A percentile compares a stretch with the other conserved stretches of the same genome.
phyloP scores from a whole-genome alignment of 1,140 invertebrate genomes.

The Monochamus saltuarius region DNA sequence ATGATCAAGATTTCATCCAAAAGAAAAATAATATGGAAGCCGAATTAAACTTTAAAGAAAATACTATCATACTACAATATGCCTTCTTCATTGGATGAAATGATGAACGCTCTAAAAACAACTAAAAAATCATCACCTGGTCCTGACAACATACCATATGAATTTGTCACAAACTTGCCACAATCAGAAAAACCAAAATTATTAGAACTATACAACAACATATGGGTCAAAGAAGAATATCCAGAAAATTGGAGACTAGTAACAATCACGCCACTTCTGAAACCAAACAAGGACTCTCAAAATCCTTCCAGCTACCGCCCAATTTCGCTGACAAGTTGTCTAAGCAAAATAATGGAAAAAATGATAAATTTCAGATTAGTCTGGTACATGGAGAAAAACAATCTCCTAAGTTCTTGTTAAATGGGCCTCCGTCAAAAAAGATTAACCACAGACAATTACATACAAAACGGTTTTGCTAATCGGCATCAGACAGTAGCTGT shows the following conservation, averaged over 20 bases:
- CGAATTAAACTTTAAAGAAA: too few relatives aligned
- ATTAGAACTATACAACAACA: neutral
- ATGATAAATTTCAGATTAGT: too few relatives aligned
- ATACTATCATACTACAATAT: too few relatives aligned
- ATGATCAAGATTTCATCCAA: too few relatives aligned
- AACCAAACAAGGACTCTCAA: neutral
- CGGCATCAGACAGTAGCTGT: constrained; percentile 3
- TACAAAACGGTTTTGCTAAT: constrained; percentile 7
- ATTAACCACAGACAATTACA: constrained; percentile 6
- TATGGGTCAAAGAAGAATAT: constrained; percentile 1
- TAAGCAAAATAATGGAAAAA: constrained; percentile 10
- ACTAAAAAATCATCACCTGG: too few relatives aligned
- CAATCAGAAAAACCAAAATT: neutral
- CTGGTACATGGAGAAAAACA: too few relatives aligned
- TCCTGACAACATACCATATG: neutral
- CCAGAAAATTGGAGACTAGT: neutral
- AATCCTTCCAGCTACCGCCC: neutral
- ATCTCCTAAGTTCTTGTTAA: neutral
- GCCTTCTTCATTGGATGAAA: too few relatives aligned
- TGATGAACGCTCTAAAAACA: too few relatives aligned
- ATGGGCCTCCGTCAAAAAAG: constrained; percentile 3
- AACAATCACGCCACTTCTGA: constrained; percentile 3
- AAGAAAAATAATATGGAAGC: too few relatives aligned
- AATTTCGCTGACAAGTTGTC: neutral
- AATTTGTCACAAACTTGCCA: neutral